Base-by-base conservation (phyloP, 2,888 invertebrate genomes). In the Clitarchus hookeri region DNA sequence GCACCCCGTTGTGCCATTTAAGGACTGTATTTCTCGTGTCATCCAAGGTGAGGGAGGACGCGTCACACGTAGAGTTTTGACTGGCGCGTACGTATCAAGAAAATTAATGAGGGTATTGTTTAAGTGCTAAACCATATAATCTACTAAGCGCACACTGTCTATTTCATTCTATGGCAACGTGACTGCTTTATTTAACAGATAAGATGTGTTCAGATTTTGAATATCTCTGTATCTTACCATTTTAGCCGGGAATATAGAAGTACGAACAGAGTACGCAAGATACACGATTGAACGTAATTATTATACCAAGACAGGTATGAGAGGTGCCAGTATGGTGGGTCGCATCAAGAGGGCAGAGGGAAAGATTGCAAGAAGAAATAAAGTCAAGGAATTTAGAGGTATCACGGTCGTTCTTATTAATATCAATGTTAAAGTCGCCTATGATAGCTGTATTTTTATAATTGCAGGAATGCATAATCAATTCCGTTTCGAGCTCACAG, bases 391-490 rank as follows among this genome's bases (percentile, higher is more conserved):
- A 54, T 13, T 53, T 79, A 53, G 0, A 26, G 13, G 82, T 25
- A 25, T 25, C 83, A 44, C 6, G 27, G 19, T 44, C 13, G 53
- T 83, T 53, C 8, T n/a, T 26, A 19, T 26, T 25, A 83, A 85
- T 26, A 44, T 85, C 65, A 53, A 83, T 85, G 13, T 83, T 85
- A 83, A 85, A 83, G n/a, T 85, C 85, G 25, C 85, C 85, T 26
- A 82, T 85, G 6, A 84, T 54, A 25, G 84, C 44, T 8, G 82
- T 48, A 26, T 85, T 83, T 19, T 44, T 12, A 12, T 85, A 83
- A 27, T 48, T 48, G 25, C 44, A 9, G 13, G 25, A 48, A 27
- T 80, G 11, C 0, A 26, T 19, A 6, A 27, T 13, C 13, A 85
- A 23, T 26, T 44, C 26, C 11, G 83, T 27, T 83, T 83, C 85